Evolutionary conservation across 2,888 invertebrate species (phyloP).

Genomic region (Cantharis lateralis): DNA sequence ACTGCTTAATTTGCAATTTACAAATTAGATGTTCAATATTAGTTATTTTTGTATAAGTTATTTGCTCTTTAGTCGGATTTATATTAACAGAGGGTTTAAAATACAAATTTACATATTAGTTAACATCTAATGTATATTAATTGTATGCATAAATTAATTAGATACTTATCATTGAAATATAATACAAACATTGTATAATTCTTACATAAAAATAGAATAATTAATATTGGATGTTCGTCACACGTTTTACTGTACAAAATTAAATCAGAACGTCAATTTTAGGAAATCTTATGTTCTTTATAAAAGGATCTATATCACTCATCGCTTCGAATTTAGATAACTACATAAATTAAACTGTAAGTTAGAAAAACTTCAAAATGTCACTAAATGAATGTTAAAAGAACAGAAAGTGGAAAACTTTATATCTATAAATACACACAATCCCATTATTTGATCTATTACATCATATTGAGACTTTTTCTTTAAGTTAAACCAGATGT

Average conservation of each 20-base stretch:
- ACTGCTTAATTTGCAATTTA: background rate
- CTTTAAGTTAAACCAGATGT: too few species aligned
- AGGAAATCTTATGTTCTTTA: too few species aligned
- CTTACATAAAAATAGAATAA: background rate
- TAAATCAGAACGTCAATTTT: background rate
- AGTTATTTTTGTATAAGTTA: background rate
- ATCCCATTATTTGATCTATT: too few species aligned
- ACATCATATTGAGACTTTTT: too few species aligned
- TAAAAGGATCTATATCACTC: too few species aligned
- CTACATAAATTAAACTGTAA: too few species aligned
- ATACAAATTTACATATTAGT: background rate
- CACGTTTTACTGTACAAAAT: background rate
- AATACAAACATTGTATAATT: background rate
- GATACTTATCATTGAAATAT: background rate
- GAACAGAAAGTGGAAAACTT: too few species aligned
- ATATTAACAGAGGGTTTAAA: background rate
- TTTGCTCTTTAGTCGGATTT: background rate
- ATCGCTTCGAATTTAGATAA: too few species aligned
- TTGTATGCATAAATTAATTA: background rate
- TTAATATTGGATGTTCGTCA: background rate
- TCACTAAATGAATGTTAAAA: too few species aligned
- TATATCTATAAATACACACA: too few species aligned
- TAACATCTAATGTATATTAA: background rate
- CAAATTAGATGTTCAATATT: background rate
- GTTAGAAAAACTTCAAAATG: too few species aligned